A percentile compares a stretch with the other conserved stretches of the same genome.
Conservation (phyloP, 2,888 invertebrate genomes). For the Tachina lurida region DNA sequence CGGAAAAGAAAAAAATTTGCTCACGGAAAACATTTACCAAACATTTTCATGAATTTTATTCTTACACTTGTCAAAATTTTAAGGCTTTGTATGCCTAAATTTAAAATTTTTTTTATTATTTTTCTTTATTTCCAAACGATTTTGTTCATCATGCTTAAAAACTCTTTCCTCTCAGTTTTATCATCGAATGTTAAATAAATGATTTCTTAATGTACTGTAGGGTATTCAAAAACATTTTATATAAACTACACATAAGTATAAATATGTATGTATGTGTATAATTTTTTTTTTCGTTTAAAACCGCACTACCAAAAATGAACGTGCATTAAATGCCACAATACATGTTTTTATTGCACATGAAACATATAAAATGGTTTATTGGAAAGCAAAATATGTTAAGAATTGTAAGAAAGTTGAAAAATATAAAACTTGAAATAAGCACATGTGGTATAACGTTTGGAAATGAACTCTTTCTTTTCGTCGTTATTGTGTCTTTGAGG, state of each 20-base stretch:
- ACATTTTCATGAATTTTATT: too few species aligned
- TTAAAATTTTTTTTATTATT: too few species aligned
- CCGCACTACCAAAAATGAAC: slow-evolving; percentile 61
- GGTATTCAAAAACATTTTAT: neutral
- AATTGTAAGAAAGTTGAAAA: neutral
- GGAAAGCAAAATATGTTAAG: slow-evolving; percentile 5
- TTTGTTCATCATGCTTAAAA: too few species aligned
- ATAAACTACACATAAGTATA: neutral
- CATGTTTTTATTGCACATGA: slow-evolving; percentile 65
- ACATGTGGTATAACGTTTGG: slow-evolving; percentile 7
- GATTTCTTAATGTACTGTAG: neutral
- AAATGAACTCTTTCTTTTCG: slow-evolving; percentile 13
- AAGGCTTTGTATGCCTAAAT: too few species aligned
- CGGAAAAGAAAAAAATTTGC: too few species aligned
- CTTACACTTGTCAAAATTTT: too few species aligned
- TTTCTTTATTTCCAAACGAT: too few species aligned
- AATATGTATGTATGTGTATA: neutral
- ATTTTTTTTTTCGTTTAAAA: slow-evolving; percentile 17
- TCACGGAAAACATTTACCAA: too few species aligned
- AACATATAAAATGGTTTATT: slow-evolving; percentile 52
- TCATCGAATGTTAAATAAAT: neutral
- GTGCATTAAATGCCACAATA: slow-evolving; percentile 69
- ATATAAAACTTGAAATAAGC: slow-evolving; percentile 11
- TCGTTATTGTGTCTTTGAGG: neutral
- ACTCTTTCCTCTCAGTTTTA: neutral